Base-by-base conservation (phyloP, 2,888 invertebrate species). In the Ochlodes sylvanus region DNA sequence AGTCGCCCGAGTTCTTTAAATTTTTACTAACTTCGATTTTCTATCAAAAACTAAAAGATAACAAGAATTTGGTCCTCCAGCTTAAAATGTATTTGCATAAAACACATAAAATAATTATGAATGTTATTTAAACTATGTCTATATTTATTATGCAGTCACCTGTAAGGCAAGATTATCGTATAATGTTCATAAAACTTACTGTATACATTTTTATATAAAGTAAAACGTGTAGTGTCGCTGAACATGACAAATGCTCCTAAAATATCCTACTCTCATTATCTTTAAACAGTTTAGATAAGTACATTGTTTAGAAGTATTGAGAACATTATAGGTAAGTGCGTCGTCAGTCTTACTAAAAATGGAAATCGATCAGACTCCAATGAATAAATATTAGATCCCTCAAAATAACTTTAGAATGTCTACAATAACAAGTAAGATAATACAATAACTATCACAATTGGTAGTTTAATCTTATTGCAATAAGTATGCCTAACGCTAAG, bases 331-430 rank as follows among this genome's bases (percentile, higher is more conserved):
- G 73, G 71, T 77, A 83, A 83, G 77, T 84, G 76, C 77, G 75
- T 76, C 78, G 79, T 85, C 90, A 90, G 90, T 90, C 90, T 90
- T 89, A 72, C 78, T 80, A 83, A 77, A 81, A 81, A 79, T 78
- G 71, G 83, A 83, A 77, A 77, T 79, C 76, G 72, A 77, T 56
- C 64, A 69, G 73, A 72, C 73, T 70, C 56, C 72, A 70, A 58
- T 64, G 63, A 71, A 70, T 73, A 72, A 71, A 74, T 70, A 72
- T 69, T 70, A 72, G 63, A 62, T 68, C 58, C 63, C 68, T 67
- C 56, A 66, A 71, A 72, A 70, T 69, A 64, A 65, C 56, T 63
- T 61, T 61, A 61, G 69, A 69, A 66, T 58, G 62, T 67, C 62
- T 54, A 42, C 52, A 70, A 69, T 61, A 60, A 67, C 69, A 71